Evolutionary conservation across 2,888 invertebrate species (phyloP).

Genomic region (Drosophila paramelanica): DNA sequence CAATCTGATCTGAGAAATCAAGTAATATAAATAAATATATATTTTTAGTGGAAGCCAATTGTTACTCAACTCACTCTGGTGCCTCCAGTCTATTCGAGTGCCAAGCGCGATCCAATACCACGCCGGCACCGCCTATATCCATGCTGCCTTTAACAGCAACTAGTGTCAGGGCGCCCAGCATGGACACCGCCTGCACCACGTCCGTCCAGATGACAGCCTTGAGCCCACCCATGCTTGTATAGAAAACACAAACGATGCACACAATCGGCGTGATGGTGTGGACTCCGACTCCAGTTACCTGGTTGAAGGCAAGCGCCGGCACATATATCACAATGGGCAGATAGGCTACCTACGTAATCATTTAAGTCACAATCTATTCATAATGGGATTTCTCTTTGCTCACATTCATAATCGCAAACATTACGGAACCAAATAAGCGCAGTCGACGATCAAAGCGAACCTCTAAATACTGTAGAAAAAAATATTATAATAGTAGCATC

Average conservation of each 20-base stretch:
- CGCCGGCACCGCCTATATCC: conserved; percentile 89
- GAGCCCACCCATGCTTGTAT: conserved; percentile 92
- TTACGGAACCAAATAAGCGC: conserved; percentile 89
- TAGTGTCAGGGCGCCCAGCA: conserved; percentile 91
- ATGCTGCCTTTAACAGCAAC: conserved; percentile 91
- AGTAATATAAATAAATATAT: background rate
- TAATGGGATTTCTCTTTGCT: conserved; percentile 78
- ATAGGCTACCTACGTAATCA: conserved; percentile 89
- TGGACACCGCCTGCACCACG: conserved; percentile 91
- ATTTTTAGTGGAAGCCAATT: background rate
- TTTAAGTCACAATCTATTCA: background rate
- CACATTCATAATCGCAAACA: conserved; percentile 91
- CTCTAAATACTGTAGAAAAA: conserved; percentile 89
- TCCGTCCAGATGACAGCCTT: conserved; percentile 92
- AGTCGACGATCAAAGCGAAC: conserved; percentile 90
- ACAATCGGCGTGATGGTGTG: conserved; percentile 93
- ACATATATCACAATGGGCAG: conserved; percentile 92
- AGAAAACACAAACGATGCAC: conserved; percentile 94
- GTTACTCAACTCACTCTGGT: conserved; percentile 87
- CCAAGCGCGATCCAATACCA: conserved; percentile 89
- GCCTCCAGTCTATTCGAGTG: conserved; percentile 89
- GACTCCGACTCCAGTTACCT: conserved; percentile 93
- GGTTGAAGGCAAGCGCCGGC: conserved; percentile 92
- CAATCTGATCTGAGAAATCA: too few relatives aligned
- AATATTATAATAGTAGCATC: too few relatives aligned